Percentiles rank a stretch among this genome's conserved stretches.
Evolutionary conservation across 2,888 invertebrate genomes (phyloP).

Genomic region (Drosophila pseudotalamancana): DNA sequence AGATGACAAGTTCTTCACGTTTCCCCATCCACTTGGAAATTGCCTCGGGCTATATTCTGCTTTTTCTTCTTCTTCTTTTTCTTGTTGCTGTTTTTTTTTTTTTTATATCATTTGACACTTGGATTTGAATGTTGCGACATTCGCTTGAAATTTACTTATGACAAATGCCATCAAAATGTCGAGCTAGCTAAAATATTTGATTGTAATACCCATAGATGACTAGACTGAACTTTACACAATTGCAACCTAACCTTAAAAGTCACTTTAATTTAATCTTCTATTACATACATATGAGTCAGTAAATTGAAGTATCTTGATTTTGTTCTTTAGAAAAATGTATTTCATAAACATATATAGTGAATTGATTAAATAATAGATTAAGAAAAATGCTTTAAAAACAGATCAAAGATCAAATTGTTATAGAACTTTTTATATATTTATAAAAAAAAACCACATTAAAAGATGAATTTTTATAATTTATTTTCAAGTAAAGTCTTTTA

Average conservation of each 20-base stretch:
- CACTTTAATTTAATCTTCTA: too few species aligned
- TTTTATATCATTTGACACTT: conserved; percentile 65
- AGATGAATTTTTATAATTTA: too few species aligned
- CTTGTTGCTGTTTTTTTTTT: conserved; percentile 17
- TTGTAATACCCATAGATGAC: conserved; percentile 29
- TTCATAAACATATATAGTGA: too few species aligned
- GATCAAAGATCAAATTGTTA: not conserved
- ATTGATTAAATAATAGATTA: not conserved
- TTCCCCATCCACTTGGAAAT: conserved; percentile 49
- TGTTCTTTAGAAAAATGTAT: too few species aligned
- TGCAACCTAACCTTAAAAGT: conserved; percentile 11
- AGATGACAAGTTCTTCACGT: conserved; percentile 13
- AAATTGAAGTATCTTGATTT: too few species aligned
- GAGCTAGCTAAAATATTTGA: conserved; percentile 27
- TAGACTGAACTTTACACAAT: conserved; percentile 7
- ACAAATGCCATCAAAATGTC: conserved; percentile 58
- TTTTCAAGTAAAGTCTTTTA: not conserved
- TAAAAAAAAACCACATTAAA: too few species aligned
- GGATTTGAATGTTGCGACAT: conserved; percentile 47
- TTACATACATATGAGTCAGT: conserved; percentile 8
- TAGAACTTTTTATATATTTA: too few species aligned
- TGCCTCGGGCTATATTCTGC: conserved; percentile 36
- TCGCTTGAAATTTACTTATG: conserved; percentile 51
- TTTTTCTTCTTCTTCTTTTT: conserved; percentile 20
- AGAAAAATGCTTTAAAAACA: not conserved